These are phyloP conservation scores for Pseudomyrmex cubaensis DNA, from an alignment of 1,140 invertebrate genomes.

Conservation along the genomic window DNA sequence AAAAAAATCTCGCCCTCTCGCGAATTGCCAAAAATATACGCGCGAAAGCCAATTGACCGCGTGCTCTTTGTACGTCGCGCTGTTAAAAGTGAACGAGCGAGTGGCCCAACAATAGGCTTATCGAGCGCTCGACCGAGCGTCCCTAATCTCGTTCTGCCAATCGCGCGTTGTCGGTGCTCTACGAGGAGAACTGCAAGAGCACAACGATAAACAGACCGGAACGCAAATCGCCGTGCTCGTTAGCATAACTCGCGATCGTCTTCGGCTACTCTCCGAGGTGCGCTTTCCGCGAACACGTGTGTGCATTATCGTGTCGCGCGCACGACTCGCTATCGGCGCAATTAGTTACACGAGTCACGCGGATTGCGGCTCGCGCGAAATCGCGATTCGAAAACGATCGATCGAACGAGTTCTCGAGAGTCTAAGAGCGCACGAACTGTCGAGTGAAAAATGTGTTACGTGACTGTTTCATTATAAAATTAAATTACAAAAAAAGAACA, in stretches of 20 bases:
- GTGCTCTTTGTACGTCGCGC: constrained; percentile 38
- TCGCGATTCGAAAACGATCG: background rate
- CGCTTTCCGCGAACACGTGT: background rate
- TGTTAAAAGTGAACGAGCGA: constrained; percentile 67
- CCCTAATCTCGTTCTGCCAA: constrained; percentile 73
- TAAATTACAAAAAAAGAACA: background rate
- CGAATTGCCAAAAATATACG: constrained; percentile 44
- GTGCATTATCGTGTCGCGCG: background rate
- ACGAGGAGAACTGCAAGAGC: constrained; percentile 48
- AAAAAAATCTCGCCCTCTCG: constrained; percentile 20
- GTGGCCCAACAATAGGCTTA: constrained; percentile 69
- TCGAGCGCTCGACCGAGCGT: constrained; percentile 57
- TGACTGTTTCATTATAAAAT: too few species aligned
- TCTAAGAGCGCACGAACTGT: too few species aligned
- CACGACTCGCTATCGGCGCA: constrained; percentile 40
- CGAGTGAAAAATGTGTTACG: too few species aligned
- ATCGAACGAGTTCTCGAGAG: background rate
- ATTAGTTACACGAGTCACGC: constrained; percentile 4
- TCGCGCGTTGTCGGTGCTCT: constrained; percentile 56
- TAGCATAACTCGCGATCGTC: constrained; percentile 73
- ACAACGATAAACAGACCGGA: constrained; percentile 72
- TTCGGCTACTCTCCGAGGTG: constrained; percentile 35
- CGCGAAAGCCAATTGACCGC: background rate
- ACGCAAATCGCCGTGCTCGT: constrained; percentile 72
- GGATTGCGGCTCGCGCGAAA: constrained; percentile 24